Conservation (phyloP, 2,888 invertebrate genomes). For the Cephus rjabovi region DNA sequence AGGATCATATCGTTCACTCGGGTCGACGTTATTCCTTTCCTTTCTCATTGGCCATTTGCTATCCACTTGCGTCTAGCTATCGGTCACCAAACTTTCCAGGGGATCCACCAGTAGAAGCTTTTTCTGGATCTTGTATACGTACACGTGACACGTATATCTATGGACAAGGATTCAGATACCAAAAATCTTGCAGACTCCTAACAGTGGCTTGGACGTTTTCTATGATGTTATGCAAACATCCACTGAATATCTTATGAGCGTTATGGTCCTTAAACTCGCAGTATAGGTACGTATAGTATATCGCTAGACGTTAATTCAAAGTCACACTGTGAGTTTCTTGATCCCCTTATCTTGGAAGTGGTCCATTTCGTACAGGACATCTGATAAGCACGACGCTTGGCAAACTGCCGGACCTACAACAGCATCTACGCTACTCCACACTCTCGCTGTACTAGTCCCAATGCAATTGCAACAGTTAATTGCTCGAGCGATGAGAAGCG, state of each 20-base stretch:
- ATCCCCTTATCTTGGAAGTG: not conserved
- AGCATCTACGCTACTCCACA: not conserved
- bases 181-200: not conserved
- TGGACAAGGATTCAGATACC: not conserved
- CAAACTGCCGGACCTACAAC: not conserved
- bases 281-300: not conserved
- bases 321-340: not conserved
- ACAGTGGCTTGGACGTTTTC: not conserved
- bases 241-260: not conserved
- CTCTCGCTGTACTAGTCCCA: not conserved
- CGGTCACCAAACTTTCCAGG: not conserved
- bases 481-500: slow-evolving; percentile 22
- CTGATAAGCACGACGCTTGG: not conserved
- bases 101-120: not conserved
- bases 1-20: not conserved
- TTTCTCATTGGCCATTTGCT: not conserved
- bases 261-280: not conserved
- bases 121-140: not conserved
- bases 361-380: not conserved
- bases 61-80: not conserved
- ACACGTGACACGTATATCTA: not conserved
- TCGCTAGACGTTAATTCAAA: not conserved
- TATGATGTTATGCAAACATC: not conserved
- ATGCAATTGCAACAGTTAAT: slow-evolving; percentile 41
- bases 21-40: not conserved